phyloP scores from a whole-genome alignment of 2,797 vertebrate genomes.

The Esox lucius region DNA sequence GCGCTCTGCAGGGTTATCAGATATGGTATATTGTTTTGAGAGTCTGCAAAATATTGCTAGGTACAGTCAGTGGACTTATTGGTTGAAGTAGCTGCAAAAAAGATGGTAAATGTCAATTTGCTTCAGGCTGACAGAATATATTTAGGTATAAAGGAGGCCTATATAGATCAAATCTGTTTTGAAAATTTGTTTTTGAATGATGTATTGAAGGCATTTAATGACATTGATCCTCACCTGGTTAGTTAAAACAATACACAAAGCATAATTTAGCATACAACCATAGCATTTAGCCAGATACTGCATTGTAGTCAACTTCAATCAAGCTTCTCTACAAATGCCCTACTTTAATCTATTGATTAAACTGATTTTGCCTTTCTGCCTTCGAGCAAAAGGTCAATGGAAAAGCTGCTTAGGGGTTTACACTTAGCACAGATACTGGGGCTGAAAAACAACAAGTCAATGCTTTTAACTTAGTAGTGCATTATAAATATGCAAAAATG shows the following conservation, averaged over 20 bases:
- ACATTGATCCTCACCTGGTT: background rate
- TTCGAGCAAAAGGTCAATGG: background rate
- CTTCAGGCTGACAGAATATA: background rate
- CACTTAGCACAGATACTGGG: background rate
- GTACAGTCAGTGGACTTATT: background rate
- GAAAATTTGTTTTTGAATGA: background rate
- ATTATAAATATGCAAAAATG: background rate
- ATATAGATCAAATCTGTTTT: background rate
- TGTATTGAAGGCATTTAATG: background rate
- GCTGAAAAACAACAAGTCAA: background rate
- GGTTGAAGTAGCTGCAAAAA: background rate
- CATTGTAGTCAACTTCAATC: background rate
- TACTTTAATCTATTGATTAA: background rate
- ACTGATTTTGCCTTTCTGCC: conserved; percentile 3
- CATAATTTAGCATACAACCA: background rate
- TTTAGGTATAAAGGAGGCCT: background rate
- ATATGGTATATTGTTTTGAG: background rate
- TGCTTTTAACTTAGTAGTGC: background rate
- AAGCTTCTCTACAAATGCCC: background rate
- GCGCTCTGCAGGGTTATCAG: background rate
- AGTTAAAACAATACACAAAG: background rate
- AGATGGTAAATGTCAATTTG: background rate
- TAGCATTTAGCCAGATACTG: background rate
- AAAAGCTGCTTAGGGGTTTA: background rate
- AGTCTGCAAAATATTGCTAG: background rate